Percentiles rank a stretch among this genome's conserved stretches.
Evolutionary conservation across 1,140 invertebrate genomes (phyloP).

Genomic region (Brachionus plicatilis): DNA sequence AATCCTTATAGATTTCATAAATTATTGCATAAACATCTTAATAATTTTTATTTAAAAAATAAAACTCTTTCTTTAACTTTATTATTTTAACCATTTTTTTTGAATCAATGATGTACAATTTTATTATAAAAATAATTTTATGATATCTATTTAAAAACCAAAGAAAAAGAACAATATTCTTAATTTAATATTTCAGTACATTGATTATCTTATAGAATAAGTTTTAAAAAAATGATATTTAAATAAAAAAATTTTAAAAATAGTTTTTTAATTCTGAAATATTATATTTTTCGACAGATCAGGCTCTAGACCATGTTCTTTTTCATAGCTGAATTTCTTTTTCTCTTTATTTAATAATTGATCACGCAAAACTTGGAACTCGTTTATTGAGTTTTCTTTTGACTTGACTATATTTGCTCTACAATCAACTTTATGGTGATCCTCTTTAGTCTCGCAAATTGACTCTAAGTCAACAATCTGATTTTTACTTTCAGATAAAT

Average conservation of each 20-base stretch:
- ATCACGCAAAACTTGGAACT: constrained; percentile 10
- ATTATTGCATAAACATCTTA: neutral
- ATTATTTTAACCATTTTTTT: neutral
- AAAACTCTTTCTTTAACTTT: neutral
- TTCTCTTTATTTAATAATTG: neutral
- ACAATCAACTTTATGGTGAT: neutral
- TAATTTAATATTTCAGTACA: no score
- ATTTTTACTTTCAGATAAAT: neutral
- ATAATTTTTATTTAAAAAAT: neutral
- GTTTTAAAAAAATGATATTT: neutral
- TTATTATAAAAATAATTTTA: neutral
- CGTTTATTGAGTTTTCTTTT: neutral
- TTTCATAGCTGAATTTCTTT: neutral
- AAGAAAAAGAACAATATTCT: neutral
- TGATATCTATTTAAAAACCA: neutral
- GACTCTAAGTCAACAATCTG: neutral
- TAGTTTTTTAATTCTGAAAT: neutral
- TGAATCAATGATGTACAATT: neutral
- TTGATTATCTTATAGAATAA: neutral
- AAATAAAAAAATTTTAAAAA: neutral
- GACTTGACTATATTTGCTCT: neutral
- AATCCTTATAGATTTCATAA: constrained; percentile 53
- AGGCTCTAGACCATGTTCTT: neutral
- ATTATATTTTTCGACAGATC: neutral
- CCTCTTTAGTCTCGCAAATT: neutral